Evolutionary conservation across 2,797 vertebrate genomes (phyloP), one percentile per base, ranked within the genome.

Genomic region (Eidolon dupreanum): DNA sequence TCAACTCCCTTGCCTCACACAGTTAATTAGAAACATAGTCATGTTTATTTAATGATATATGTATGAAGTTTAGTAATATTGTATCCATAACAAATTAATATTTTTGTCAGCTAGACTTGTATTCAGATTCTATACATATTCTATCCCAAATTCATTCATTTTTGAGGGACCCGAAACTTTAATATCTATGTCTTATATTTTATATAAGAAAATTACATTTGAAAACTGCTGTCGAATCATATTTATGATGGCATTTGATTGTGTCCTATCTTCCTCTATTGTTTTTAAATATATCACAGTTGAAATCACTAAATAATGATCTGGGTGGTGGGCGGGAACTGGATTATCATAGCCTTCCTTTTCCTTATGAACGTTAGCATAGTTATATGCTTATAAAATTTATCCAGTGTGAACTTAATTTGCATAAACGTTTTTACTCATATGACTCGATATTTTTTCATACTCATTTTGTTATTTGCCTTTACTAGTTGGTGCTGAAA

Each of bases 91-190:
- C 83, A 79, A n/a, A 66, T 26, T 51, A 3, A 53, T 63, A 63
- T 81, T 33, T 20, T 77, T 94, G 13, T 70, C 59, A 92, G 43
- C 17, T 4, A 96, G 22, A 88, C 31, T 81, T 84, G 93, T 84
- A 87, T 19, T 74, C 33, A 73, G 4, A n/a, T 70, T 53, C 22
- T 81, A 28, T 19, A 2, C 41, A 68, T 71, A 68, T 31, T 71
- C 9, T 77, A 65, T 49, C 11, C 20, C 38, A 93, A 92, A 75
- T 84, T 5, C 74, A 22, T 24, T 2, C 3, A 43, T 66, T 83
- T 90, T 57, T 31, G 31, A 16, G 12, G 51, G 2, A 77, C 15
- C 12, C 13, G 59, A 2, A 68, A 85, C 5, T 92, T 61, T 5
- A 41, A 84, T 10, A 63, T 28, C 16, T 73, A 43, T 22, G 5